A percentile compares a stretch with the other conserved stretches of the same genome.
phyloP scores from a whole-genome alignment of 2,797 vertebrate species.

The Taenioides sp. region DNA sequence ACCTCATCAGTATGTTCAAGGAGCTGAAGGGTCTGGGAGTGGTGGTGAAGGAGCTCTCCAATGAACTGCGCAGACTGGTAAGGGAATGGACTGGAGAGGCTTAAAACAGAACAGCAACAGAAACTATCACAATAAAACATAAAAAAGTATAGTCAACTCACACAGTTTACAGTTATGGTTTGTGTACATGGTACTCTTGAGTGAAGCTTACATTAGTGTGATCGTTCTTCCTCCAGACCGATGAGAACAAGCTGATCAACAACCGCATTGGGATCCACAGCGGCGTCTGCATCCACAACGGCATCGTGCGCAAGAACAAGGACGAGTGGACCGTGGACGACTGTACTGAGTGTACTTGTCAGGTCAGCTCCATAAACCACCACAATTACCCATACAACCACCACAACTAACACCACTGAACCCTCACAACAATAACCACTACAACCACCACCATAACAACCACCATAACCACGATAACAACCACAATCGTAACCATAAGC shows the following conservation, averaged over 20 bases:
- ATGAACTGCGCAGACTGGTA: conserved; percentile 89
- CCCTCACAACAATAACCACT: background rate
- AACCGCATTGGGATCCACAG: conserved; percentile 74
- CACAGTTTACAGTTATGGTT: no score
- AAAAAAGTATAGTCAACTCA: no score
- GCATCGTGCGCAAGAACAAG: conserved; percentile 84
- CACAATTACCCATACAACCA: background rate
- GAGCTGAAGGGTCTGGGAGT: conserved; percentile 90
- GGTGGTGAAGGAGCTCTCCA: conserved; percentile 87
- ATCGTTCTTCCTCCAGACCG: background rate
- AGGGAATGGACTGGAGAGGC: background rate
- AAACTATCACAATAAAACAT: no score
- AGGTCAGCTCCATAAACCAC: conserved; percentile 72
- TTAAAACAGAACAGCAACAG: no score
- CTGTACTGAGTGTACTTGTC: conserved; percentile 96
- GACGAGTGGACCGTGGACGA: conserved; percentile 95
- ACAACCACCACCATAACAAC: background rate
- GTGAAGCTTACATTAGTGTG: conserved; percentile 9
- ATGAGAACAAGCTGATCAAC: conserved; percentile 74
- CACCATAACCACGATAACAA: background rate
- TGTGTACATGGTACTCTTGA: no score
- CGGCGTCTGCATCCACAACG: conserved; percentile 89
- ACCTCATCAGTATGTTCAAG: conserved; percentile 89
- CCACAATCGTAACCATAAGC: no score
- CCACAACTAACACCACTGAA: background rate